Evolutionary conservation across 2,113 vertebrate genomes (phyloP).

Genomic region (Nothobranchius furzeri): DNA sequence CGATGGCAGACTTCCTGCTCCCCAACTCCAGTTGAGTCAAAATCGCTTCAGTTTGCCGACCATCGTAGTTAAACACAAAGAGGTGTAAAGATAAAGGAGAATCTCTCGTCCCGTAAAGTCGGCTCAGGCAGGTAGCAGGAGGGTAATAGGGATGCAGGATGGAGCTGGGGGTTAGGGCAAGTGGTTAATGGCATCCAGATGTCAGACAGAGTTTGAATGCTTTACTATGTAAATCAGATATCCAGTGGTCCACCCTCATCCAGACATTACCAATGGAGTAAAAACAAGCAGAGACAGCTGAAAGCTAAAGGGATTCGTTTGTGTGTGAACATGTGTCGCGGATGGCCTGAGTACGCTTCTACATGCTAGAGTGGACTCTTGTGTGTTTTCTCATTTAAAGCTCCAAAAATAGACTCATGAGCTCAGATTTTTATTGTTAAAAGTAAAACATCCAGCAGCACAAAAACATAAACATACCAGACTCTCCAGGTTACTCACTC

Average conservation of each 20-base stretch:
- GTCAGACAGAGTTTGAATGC: conserved; percentile 36
- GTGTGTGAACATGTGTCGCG: conserved; percentile 1
- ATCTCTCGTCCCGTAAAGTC: conserved; percentile 29
- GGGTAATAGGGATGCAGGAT: conserved; percentile 58
- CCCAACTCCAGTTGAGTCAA: conserved; percentile 8
- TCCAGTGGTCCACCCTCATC: conserved; percentile 39
- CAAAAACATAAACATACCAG: conserved; percentile 46
- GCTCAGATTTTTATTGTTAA: conserved; percentile 58
- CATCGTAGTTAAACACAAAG: too few species aligned
- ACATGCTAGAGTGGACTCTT: conserved; percentile 10
- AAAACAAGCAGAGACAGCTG: conserved; percentile 15
- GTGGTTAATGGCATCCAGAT: conserved; percentile 71
- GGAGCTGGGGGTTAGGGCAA: conserved; percentile 55
- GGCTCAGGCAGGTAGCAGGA: conserved; percentile 58
- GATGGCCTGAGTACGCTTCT: too few species aligned
- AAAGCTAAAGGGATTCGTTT: conserved; percentile 9
- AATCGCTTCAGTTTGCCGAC: not conserved
- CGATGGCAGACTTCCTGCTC: conserved; percentile 14
- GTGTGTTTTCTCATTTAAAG: conserved; percentile 26
- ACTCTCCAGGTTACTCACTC: conserved; percentile 44
- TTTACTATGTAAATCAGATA: conserved; percentile 63
- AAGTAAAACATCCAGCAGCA: conserved; percentile 46
- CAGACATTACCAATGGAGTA: conserved; percentile 27
- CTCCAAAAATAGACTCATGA: conserved; percentile 61
- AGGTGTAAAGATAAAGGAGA: not conserved